Base-by-base conservation (phyloP, 2,113 vertebrate genomes). In the Corythaixoides concolor region DNA sequence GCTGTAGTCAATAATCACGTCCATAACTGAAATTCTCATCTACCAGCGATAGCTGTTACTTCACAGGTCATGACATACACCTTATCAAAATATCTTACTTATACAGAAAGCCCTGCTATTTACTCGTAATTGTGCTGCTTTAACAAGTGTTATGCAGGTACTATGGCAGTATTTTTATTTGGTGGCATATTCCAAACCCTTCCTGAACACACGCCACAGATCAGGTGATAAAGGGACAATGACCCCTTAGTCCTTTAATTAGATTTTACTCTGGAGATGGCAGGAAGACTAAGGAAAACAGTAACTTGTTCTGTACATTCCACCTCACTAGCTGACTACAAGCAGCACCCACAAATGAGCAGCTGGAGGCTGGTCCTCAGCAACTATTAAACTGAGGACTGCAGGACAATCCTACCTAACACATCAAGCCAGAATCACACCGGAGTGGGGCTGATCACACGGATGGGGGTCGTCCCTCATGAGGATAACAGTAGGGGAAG, bases 381-480 rank as follows among this genome's bases (percentile, higher is more conserved):
- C 75, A 69, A 16, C 33, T 30, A 8, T 8, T 59, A 47, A 35
- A 21, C 5, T 15, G 11, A 69, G 55, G 80, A n/a, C 32, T 63
- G 39, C 26, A 16, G 17, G 10, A 24, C 27, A 59, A 69, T 56
- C 56, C 18, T 26, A 19, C 53, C 20, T 12, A 37, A 53, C 32
- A 33, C 43, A 23, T 18, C 27, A 15, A 35, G 55, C 12, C 67
- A 55, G 32, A 22, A 47, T 9, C 1, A 0, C 33, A 18, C 15
- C 53, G 41, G 23, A 56, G 13, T n/a, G 9, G 21, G 21, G 7
- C 14, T 8, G 23, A 53, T 74, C 0, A 0, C 17, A 39, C 3
- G 4, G 30, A 18, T 15, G 45, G 47, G 15, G 16, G 28, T 11
- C 37, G 17, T 14, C 11, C 32, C 16, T 52, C 35, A 20, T 3